phyloP scores from a whole-genome alignment of 1,140 invertebrate genomes.

The Spodoptera frugiperda region DNA sequence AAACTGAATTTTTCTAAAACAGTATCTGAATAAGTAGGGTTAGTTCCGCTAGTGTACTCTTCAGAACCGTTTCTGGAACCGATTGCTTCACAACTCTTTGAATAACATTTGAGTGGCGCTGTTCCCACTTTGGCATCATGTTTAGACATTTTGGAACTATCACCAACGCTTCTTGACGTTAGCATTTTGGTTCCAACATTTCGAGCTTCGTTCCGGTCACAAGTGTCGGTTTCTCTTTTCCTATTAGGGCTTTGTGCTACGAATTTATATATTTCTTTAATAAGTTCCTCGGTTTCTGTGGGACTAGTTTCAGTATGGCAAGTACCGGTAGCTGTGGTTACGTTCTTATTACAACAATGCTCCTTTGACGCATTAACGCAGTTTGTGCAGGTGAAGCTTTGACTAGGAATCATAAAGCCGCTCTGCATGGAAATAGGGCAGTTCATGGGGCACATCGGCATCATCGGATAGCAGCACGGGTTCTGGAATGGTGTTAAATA shows the following conservation, averaged over 20 bases:
- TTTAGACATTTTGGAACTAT: constrained; percentile 60
- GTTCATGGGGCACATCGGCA: constrained; percentile 74
- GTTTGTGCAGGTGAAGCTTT: constrained; percentile 67
- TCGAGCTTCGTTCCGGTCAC: constrained; percentile 41
- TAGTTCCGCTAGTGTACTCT: constrained; percentile 57
- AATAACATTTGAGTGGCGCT: constrained; percentile 68
- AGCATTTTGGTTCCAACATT: constrained; percentile 51
- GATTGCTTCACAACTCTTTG: constrained; percentile 80
- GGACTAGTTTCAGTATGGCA: constrained; percentile 13
- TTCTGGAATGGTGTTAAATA: constrained; percentile 67
- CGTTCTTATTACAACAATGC: constrained; percentile 46
- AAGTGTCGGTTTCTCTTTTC: constrained; percentile 44
- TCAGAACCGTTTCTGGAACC: constrained; percentile 59
- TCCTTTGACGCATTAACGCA: constrained; percentile 66
- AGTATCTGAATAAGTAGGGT: constrained; percentile 74
- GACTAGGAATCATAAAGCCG: constrained; percentile 65
- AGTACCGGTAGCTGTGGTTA: constrained; percentile 43
- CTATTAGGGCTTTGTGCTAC: constrained; percentile 63
- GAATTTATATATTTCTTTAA: constrained; percentile 79
- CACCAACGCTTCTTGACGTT: constrained; percentile 68
- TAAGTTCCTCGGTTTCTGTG: constrained; percentile 71
- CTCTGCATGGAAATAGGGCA: constrained; percentile 63
- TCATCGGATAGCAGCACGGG: constrained; percentile 74
- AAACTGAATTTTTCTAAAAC: constrained; percentile 72
- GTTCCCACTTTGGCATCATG: constrained; percentile 73